Conservation (phyloP, 2,888 invertebrate species). For the Malacosoma neustria region DNA sequence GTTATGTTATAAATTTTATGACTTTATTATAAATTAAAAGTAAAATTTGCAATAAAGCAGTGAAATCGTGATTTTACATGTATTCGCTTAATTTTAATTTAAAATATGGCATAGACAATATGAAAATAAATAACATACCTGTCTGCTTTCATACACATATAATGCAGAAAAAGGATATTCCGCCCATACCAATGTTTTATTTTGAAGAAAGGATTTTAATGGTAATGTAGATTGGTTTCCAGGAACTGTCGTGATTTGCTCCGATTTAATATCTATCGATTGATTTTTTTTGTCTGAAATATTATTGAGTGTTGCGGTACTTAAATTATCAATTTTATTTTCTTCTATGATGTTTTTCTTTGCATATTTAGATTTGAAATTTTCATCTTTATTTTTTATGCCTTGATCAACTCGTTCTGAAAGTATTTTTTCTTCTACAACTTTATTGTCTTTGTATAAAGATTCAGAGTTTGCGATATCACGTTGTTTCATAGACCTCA, state of each 20-base stretch:
- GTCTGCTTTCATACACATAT: conserved; percentile 50
- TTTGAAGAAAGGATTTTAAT: too few relatives aligned
- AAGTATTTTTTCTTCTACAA: conserved; percentile 14
- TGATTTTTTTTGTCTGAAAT: neutral
- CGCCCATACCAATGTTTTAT: conserved; percentile 30
- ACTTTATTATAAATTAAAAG: too few relatives aligned
- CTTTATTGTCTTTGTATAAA: conserved; percentile 10
- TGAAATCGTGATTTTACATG: too few relatives aligned
- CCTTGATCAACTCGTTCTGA: conserved; percentile 27
- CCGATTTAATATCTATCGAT: too few relatives aligned
- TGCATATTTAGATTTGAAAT: conserved; percentile 23
- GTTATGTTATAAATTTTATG: too few relatives aligned
- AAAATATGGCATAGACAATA: too few relatives aligned
- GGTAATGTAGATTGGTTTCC: too few relatives aligned
- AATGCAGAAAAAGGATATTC: conserved; percentile 48
- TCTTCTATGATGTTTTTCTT: conserved; percentile 30
- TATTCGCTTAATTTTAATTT: too few relatives aligned
- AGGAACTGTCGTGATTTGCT: too few relatives aligned
- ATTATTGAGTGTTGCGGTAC: too few relatives aligned
- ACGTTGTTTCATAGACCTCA: neutral
- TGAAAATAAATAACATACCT: conserved; percentile 35
- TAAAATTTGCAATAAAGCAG: too few relatives aligned
- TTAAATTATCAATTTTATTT: conserved; percentile 4
- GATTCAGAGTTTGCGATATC: neutral
- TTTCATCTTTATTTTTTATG: conserved; percentile 16